Conservation (phyloP, 2,113 vertebrate genomes). For the Nipponia nippon region DNA sequence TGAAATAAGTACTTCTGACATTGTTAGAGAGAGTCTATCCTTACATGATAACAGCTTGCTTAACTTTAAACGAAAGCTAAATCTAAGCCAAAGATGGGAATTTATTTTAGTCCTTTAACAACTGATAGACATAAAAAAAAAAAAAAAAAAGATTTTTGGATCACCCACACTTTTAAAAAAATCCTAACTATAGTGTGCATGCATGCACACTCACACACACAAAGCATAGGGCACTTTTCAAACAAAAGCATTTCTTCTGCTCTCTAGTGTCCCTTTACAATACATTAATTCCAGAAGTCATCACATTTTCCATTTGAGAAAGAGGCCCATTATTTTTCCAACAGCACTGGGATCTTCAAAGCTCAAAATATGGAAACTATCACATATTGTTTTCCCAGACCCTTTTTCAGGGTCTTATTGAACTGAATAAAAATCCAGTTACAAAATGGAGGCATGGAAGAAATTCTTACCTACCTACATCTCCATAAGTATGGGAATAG, state of each 20-base stretch:
- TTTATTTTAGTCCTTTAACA: not conserved
- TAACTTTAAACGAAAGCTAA: not conserved
- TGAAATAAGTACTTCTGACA: not conserved
- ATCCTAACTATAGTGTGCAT: accelerated
- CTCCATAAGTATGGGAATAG: not conserved
- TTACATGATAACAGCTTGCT: not conserved
- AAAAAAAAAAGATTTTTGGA: not conserved
- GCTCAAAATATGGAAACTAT: constrained; percentile 11
- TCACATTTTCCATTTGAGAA: constrained; percentile 40
- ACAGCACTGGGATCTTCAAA: not conserved
- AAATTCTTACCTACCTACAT: not conserved
- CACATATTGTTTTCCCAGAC: not conserved
- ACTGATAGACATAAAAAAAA: not conserved
- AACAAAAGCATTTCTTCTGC: not conserved
- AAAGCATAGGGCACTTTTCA: not conserved
- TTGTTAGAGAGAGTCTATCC: not conserved
- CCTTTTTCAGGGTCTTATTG: not conserved
- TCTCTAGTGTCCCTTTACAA: not conserved
- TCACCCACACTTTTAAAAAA: not conserved
- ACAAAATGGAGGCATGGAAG: not conserved
- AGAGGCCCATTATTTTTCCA: constrained; percentile 2
- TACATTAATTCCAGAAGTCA: constrained; percentile 3
- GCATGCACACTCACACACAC: not conserved
- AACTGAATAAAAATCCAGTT: not conserved
- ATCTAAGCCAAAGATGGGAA: not conserved